phyloP scores from a whole-genome alignment of 2,888 invertebrate genomes.

The Asteroscopus sphinx region DNA sequence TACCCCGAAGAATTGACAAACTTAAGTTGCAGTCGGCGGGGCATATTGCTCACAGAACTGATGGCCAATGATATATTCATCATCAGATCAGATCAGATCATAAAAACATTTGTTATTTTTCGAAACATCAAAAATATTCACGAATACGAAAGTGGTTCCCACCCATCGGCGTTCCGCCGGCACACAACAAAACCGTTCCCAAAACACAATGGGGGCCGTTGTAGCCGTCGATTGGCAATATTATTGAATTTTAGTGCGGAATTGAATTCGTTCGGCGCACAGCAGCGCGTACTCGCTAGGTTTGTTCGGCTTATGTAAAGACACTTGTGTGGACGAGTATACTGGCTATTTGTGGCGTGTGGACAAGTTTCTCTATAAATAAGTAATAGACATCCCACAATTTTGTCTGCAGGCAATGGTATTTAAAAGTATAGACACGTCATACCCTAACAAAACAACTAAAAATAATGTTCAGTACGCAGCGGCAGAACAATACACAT shows the following conservation, averaged over 20 bases:
- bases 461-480: too few relatives aligned
- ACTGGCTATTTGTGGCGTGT: conserved; percentile 29
- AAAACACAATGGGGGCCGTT: conserved; percentile 59
- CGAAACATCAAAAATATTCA: conserved; percentile 33
- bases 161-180: conserved; percentile 38
- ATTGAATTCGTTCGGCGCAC: conserved; percentile 60
- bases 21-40: too few relatives aligned
- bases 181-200: conserved; percentile 57
- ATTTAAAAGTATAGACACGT: too few relatives aligned
- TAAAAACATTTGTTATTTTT: conserved; percentile 18
- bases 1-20: too few relatives aligned
- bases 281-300: conserved; percentile 26
- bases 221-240: conserved; percentile 65
- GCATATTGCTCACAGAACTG: too few relatives aligned
- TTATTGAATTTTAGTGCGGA: conserved; percentile 66
- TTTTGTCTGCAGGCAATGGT: too few relatives aligned
- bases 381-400: neutral
- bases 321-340: conserved; percentile 32
- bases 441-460: too few relatives aligned
- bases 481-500: too few relatives aligned
- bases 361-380: conserved; percentile 1
- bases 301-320: conserved; percentile 41
- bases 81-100: too few relatives aligned
- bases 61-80: too few relatives aligned
- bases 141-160: conserved; percentile 35